These are phyloP conservation scores for Orchesella cincta DNA, from an alignment of 1,140 invertebrate species.

Conservation along the genomic window DNA sequence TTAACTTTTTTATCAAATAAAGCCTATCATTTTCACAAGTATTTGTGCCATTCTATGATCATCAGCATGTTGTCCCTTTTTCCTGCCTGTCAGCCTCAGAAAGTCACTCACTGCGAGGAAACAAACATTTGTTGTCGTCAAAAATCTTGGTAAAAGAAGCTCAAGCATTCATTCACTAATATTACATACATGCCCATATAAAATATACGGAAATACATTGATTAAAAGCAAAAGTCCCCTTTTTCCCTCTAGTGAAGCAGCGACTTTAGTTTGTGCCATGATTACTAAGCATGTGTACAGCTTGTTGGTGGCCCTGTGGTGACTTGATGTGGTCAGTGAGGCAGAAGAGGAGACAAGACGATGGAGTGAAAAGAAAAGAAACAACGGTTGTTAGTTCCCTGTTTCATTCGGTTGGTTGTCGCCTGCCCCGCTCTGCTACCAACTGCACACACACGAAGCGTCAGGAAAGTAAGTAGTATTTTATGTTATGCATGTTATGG, in stretches of 20 bases:
- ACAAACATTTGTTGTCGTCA: slow-evolving; percentile 18
- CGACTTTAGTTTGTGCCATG: neutral
- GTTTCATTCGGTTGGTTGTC: neutral
- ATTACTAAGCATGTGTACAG: neutral
- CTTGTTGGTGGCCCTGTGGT: slow-evolving; percentile 9
- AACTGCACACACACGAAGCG: neutral
- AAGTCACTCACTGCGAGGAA: slow-evolving; percentile 3
- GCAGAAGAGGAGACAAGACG: slow-evolving; percentile 20
- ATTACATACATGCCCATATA: neutral
- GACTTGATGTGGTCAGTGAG: slow-evolving; percentile 25
- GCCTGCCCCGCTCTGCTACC: neutral
- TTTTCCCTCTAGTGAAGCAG: neutral
- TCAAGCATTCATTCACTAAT: neutral
- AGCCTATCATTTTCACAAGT: too few species aligned
- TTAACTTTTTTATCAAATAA: too few species aligned
- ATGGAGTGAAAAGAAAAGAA: neutral
- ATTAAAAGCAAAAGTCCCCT: slow-evolving; percentile 10
- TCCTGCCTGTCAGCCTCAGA: neutral
- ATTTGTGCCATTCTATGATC: neutral
- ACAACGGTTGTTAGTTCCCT: neutral
- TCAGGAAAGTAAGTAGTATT: neutral
- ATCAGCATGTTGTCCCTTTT: slow-evolving; percentile 24
- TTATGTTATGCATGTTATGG: neutral
- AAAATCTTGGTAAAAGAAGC: neutral
- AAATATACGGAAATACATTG: slow-evolving; percentile 23